These are phyloP conservation scores for Trichonephila inaurata DNA, from an alignment of 1,140 invertebrate species.

Conservation along the genomic window DNA sequence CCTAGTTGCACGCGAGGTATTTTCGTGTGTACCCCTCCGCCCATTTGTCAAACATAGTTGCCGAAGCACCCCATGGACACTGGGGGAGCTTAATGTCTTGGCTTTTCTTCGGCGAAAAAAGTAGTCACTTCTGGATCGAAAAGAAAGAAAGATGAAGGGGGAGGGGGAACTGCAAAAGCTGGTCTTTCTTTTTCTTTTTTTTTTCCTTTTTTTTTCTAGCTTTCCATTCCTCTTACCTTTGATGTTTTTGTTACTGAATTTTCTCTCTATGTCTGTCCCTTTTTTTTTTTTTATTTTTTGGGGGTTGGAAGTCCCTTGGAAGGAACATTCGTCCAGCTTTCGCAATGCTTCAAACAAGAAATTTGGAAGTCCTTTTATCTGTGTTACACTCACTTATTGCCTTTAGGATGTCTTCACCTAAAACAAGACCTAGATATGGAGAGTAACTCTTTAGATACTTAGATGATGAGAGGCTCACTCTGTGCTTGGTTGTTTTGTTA, in stretches of 20 bases:
- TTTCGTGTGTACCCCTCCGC: slow-evolving; percentile 24
- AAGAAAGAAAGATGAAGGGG: neutral
- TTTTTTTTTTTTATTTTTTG: neutral
- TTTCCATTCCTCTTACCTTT: neutral
- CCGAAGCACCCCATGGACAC: slow-evolving; percentile 43
- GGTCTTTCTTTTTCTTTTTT: neutral
- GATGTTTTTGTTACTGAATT: neutral
- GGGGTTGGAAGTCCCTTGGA: neutral
- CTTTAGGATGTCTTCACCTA: no score
- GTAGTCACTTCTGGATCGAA: slow-evolving; percentile 4
- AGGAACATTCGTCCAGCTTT: neutral
- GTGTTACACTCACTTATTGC: no score
- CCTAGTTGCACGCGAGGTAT: slow-evolving; percentile 2
- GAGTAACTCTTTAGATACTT: no score
- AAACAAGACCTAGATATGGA: no score
- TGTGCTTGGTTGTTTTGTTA: no score
- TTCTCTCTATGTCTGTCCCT: neutral
- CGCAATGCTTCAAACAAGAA: no score
- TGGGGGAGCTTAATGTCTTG: slow-evolving; percentile 42
- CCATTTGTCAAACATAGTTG: slow-evolving; percentile 62
- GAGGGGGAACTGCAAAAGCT: neutral
- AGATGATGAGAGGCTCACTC: no score
- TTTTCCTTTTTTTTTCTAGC: neutral
- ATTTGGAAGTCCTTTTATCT: no score
- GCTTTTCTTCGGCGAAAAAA: slow-evolving; percentile 1